Base-by-base conservation (phyloP, 2,113 vertebrate genomes). In the Nycticorax nycticorax region DNA sequence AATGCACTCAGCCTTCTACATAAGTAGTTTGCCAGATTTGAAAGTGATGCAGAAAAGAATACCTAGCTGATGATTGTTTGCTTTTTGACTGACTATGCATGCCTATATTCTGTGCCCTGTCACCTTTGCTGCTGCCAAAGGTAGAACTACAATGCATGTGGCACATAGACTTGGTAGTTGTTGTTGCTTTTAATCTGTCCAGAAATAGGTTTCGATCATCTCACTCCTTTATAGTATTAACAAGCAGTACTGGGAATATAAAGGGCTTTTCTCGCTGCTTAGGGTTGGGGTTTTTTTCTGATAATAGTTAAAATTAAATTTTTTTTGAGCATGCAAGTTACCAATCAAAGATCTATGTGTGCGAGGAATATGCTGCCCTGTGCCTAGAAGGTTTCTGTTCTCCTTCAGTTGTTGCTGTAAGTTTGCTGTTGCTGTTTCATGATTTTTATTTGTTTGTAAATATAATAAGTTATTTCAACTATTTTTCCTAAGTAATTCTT, bases 291-390 rank as follows among this genome's bases (percentile, higher is more conserved):
- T 0, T 17, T n/a, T 76, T 39, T 87, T 27, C 24, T 78, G 14
- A 10, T 45, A 48, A 6, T 14, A 63, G 8, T 53, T 28, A 17
- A 41, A 87, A 50, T 33, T n/a, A 85, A 89, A 23, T 50, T 19
- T 43, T 59, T 50, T 16, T 56, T 68, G 43, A 48, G 18, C 13
- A 11, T 69, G 12, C 33, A 67, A 41, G 4, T 68, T 89, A 41
- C 8, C 17, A 50, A 0, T 71, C 22, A 56, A 13, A 66, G 9
- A 15, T 50, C 4, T 66, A 0, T 15, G 14, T 56, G 0, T 74
- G 30, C 9, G 32, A 81, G 37, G 6, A 56, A 23, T 53, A 56
- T 85, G 23, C 19, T 81, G 23, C 30, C 45, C 28, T 81, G 33
- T 62, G 14, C 22, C 8, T 22, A 17, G 43, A 59, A 87, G 12